Percentiles rank a stretch among this genome's conserved stretches.
These are phyloP conservation scores for Oxytorus armatus DNA, from an alignment of 2,888 invertebrate genomes.

Conservation along the genomic window DNA sequence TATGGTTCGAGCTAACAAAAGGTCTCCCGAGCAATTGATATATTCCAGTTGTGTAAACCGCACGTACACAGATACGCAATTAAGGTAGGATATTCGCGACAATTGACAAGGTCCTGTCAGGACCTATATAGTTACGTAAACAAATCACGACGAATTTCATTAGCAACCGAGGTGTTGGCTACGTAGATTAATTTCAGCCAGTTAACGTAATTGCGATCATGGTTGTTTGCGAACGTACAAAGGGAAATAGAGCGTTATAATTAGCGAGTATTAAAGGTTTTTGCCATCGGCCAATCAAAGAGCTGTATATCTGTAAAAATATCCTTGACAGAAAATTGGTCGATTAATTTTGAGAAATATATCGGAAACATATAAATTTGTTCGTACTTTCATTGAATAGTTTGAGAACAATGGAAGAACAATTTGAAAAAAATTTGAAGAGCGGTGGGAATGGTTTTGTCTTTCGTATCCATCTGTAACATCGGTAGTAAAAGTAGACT, in stretches of 20 bases:
- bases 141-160: slow-evolving; percentile 20
- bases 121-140: not conserved
- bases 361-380: too few species aligned
- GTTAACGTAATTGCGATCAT: not conserved
- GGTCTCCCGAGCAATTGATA: not conserved
- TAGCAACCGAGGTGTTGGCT: not conserved
- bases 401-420: too few species aligned
- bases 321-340: too few species aligned
- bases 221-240: not conserved
- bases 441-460: too few species aligned
- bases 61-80: not conserved
- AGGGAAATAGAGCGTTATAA: not conserved
- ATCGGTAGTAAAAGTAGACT: too few species aligned
- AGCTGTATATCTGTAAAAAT: too few species aligned
- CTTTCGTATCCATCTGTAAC: too few species aligned
- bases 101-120: not conserved
- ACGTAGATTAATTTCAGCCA: not conserved
- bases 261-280: not conserved
- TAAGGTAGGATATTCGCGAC: not conserved
- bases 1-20: too few species aligned
- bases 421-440: too few species aligned
- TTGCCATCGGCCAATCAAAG: too few species aligned
- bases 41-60: not conserved
- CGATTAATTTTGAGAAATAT: too few species aligned
- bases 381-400: too few species aligned